Conservation (phyloP, 2,797 vertebrate genomes). For the Chiloscyllium punctatum region DNA sequence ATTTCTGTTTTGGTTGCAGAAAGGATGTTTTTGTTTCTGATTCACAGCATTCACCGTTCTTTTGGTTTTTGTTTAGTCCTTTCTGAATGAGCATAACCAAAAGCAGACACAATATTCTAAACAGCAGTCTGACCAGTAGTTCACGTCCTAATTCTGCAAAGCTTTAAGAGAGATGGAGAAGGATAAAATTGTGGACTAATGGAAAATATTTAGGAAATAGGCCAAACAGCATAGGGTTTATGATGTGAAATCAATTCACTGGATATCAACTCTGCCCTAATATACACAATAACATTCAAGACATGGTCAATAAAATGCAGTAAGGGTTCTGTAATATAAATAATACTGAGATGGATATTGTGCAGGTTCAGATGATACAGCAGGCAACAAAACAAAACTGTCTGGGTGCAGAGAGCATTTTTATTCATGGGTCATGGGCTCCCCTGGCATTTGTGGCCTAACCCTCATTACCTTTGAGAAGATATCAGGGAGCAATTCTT, state of each 20-base stretch:
- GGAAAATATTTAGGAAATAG: neutral
- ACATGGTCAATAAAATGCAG: neutral
- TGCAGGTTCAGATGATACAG: neutral
- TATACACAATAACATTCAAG: neutral
- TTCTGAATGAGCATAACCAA: neutral
- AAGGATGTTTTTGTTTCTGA: too few species aligned
- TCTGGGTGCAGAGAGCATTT: neutral
- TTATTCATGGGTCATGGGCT: too few species aligned
- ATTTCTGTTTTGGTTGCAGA: too few species aligned
- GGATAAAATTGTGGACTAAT: neutral
- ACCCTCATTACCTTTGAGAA: too few species aligned
- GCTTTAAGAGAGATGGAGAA: neutral
- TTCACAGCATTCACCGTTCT: too few species aligned
- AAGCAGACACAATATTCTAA: neutral
- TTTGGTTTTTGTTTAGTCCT: too few species aligned
- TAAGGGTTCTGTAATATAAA: neutral
- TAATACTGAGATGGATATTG: neutral
- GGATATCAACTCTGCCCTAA: neutral
- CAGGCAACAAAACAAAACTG: neutral
- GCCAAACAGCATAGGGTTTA: neutral
- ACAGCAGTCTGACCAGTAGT: neutral
- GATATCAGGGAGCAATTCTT: too few species aligned
- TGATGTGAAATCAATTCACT: neutral
- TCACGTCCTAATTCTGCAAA: neutral
- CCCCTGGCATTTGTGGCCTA: too few species aligned